Conservation (phyloP, 2,797 vertebrate species). For the Phalloptychus januarius region DNA sequence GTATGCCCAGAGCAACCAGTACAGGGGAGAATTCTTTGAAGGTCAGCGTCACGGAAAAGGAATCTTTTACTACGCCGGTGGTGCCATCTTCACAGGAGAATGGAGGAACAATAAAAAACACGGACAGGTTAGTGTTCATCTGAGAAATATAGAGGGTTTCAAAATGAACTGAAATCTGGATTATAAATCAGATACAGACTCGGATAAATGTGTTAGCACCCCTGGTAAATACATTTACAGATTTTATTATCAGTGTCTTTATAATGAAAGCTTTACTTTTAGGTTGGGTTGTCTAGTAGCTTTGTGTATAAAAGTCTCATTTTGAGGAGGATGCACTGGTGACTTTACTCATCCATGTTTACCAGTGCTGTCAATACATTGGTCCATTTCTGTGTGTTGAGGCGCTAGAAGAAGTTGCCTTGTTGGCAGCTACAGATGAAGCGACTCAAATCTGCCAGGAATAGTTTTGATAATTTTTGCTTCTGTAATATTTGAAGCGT, state of each 20-base stretch:
- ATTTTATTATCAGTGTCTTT: background rate
- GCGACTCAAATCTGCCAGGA: background rate
- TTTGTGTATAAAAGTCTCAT: too few species aligned
- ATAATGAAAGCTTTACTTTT: background rate
- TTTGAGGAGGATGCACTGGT: background rate
- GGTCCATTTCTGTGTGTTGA: too few species aligned
- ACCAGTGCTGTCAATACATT: background rate
- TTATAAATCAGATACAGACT: background rate
- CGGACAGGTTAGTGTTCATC: constrained; percentile 76
- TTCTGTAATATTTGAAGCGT: background rate
- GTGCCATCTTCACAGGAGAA: constrained; percentile 84
- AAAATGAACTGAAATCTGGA: background rate
- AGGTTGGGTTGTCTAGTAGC: too few species aligned
- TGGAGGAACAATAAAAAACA: constrained; percentile 89
- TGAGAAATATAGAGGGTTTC: background rate
- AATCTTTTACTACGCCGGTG: constrained; percentile 84
- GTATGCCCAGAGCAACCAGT: constrained; percentile 85
- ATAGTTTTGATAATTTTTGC: background rate
- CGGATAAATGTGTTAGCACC: background rate
- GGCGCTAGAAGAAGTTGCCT: background rate
- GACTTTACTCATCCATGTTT: background rate
- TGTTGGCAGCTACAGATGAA: background rate
- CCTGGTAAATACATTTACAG: background rate
- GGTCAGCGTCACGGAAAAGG: constrained; percentile 86
- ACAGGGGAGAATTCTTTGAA: constrained; percentile 82